Base-by-base conservation (phyloP, 2,797 vertebrate genomes). In the Nyctalus aviator region DNA sequence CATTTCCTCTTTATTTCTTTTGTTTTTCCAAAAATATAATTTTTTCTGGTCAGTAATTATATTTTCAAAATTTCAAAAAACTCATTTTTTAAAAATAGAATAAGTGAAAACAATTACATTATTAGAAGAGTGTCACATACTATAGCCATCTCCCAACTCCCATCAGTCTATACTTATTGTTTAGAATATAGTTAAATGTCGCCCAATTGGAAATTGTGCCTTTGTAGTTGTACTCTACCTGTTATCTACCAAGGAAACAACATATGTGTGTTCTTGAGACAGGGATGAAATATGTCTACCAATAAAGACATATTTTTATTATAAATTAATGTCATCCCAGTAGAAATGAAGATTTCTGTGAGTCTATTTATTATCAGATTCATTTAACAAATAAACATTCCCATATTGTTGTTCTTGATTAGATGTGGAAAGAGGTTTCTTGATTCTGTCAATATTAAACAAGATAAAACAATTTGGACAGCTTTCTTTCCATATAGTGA, bases 401-500 rank as follows among this genome's bases (percentile, higher is more conserved):
- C 50, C 27, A 3, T 77, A 35, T 83, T 90, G 53, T 84, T 93
- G 48, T 25, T 96, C 46, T 88, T 72, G 13, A 35, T 90, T 88
- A 79, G 17, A 66, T 90, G 18, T 75, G 35, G 64, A 79, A 90
- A 87, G 55, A 93, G 3, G 13, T 76, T 83, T 92, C 73, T 85
- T 93, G 69, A 62, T 93, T 78, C 66, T 81, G 30, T 50, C 79
- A 77, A 77, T 94, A 89, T 71, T 90, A 92, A 90, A 91, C 3
- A 75, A 86, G 72, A 59, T 55, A 59, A 88, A 79, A 72, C 32
- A 91, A 90, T 92, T 81, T 89, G 37, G 64, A 88, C 27, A 88
- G 13, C 17, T 84, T 90, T 94, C 13, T 92, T 87, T 87, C 75
- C 57, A 37, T 18, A 50, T 82, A 72, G 20, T 77, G 8, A 75